Conservation (phyloP, 2,113 vertebrate species). For the Ciconia stormi region DNA sequence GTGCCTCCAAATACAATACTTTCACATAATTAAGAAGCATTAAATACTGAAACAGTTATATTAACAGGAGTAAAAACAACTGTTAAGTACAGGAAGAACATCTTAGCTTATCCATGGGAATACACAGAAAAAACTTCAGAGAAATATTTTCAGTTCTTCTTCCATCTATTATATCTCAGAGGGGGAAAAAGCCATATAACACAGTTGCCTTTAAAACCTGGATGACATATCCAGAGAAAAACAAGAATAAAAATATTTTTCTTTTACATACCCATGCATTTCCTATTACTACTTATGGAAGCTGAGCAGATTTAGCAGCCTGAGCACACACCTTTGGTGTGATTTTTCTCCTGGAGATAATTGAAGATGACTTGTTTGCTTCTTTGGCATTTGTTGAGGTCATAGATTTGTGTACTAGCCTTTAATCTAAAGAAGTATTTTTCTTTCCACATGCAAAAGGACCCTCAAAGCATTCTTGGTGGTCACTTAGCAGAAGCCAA, state of each 20-base stretch:
- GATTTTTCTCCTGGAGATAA: background rate
- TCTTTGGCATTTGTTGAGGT: background rate
- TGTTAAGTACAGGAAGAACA: background rate
- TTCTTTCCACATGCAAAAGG: background rate
- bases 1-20: background rate
- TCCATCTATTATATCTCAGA: background rate
- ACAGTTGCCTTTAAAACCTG: background rate
- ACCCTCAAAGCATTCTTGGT: background rate
- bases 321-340: background rate
- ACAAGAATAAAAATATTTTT: background rate
- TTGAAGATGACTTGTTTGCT: background rate
- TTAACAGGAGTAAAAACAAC: background rate
- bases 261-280: background rate
- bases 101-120: background rate
- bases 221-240: background rate
- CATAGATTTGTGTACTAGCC: background rate
- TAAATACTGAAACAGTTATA: background rate
- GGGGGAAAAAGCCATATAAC: fast-evolving
- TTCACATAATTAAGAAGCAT: background rate
- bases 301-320: background rate
- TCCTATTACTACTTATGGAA: background rate
- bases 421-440: background rate
- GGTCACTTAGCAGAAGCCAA: background rate
- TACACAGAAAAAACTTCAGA: background rate
- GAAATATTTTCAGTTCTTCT: background rate